A percentile compares a stretch with the other conserved stretches of the same genome.
Conservation (phyloP, 2,797 vertebrate species). For the Sebastes itinus region DNA sequence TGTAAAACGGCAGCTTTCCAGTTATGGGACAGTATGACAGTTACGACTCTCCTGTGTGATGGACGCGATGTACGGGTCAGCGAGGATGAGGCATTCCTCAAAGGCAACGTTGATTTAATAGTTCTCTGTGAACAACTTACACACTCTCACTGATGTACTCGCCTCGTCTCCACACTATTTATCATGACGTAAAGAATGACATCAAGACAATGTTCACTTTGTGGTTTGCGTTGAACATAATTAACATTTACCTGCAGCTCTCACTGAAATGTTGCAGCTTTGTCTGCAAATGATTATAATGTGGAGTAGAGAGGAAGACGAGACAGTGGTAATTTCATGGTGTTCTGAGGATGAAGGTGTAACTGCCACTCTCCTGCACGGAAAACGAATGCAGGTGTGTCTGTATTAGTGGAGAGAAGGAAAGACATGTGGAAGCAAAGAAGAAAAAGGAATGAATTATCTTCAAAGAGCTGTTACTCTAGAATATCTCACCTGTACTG, state of each 20-base stretch:
- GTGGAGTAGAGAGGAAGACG: background rate
- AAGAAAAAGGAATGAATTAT: background rate
- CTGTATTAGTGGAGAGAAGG: background rate
- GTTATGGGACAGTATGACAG: conserved; percentile 8
- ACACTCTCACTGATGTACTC: background rate
- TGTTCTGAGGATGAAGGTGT: background rate
- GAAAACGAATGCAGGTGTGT: background rate
- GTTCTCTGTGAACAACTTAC: background rate
- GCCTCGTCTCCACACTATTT: background rate
- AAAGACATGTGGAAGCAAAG: background rate
- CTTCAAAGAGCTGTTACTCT: background rate
- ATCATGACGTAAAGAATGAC: background rate
- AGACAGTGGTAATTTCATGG: conserved; percentile 1
- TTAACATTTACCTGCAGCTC: background rate
- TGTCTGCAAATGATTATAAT: background rate
- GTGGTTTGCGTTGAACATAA: background rate
- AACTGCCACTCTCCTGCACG: background rate
- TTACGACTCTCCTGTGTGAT: conserved; percentile 44
- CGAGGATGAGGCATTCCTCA: background rate
- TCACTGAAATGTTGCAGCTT: background rate
- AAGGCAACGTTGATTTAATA: conserved; percentile 18
- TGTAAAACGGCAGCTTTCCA: conserved; percentile 7
- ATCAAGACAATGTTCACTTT: background rate
- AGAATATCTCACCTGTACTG: background rate
- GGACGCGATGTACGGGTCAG: conserved; percentile 27